Evolutionary conservation across 2,113 vertebrate species (phyloP).

Genomic region (Sterrhoptilus dennistouni): DNA sequence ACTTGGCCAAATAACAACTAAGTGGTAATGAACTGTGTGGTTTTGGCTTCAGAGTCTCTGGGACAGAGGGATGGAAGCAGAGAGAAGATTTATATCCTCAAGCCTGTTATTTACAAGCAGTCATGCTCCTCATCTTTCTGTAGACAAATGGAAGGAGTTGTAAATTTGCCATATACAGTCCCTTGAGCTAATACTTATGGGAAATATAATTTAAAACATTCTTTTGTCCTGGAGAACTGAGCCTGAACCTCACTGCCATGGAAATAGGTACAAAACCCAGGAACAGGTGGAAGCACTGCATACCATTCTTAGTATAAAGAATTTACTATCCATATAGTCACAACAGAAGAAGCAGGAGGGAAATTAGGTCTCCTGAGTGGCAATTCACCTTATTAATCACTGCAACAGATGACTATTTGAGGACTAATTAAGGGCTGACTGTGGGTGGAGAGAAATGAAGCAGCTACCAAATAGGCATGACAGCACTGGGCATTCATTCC

Average conservation of each 20-base stretch:
- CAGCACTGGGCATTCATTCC: background rate
- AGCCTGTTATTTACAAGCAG: slow-evolving; percentile 48
- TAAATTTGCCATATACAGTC: slow-evolving; percentile 17
- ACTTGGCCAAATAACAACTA: background rate
- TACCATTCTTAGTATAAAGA: background rate
- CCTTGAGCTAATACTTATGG: slow-evolving; percentile 19
- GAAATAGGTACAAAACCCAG: background rate
- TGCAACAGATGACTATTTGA: slow-evolving; percentile 2
- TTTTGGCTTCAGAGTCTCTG: slow-evolving; percentile 13
- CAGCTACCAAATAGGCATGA: background rate
- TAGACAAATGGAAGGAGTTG: slow-evolving; percentile 28
- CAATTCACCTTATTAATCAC: slow-evolving; percentile 36
- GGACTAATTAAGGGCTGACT: slow-evolving; percentile 9
- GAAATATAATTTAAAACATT: slow-evolving; percentile 23
- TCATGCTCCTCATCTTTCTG: slow-evolving; percentile 1
- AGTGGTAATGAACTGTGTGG: background rate
- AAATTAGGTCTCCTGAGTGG: background rate
- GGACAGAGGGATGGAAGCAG: background rate
- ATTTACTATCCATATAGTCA: background rate
- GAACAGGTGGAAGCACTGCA: background rate
- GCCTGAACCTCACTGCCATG: background rate
- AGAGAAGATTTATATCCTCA: slow-evolving; percentile 10
- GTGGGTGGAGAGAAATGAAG: background rate
- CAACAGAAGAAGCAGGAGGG: background rate
- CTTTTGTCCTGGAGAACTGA: background rate